Conservation (phyloP, 1,140 invertebrate species). For the Pantala flavescens region DNA sequence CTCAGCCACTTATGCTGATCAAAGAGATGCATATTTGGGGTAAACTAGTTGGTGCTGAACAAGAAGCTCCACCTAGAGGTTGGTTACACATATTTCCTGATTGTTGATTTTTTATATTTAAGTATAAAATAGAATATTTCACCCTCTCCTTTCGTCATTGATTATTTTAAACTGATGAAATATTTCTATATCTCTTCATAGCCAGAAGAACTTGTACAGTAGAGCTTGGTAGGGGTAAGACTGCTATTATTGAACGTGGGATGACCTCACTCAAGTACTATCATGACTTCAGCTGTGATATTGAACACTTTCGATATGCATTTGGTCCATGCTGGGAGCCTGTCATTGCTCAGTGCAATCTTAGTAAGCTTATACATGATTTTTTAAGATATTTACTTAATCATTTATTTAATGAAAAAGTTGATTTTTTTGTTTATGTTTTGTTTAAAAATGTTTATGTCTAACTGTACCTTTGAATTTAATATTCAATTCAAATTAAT, state of each 20-base stretch:
- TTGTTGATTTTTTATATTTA: too few species aligned
- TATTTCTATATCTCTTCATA: neutral
- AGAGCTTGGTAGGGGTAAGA: slow-evolving; percentile 36
- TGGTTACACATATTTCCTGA: neutral
- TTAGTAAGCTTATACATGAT: slow-evolving; percentile 49
- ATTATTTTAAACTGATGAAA: neutral
- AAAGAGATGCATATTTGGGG: slow-evolving; percentile 79
- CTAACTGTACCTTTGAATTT: too few species aligned
- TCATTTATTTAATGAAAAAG: too few species aligned
- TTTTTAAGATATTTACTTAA: slow-evolving; percentile 28
- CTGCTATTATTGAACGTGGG: slow-evolving; percentile 48
- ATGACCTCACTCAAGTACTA: slow-evolving; percentile 96
- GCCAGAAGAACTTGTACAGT: slow-evolving; percentile 36
- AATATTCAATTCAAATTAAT: too few species aligned
- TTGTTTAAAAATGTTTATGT: too few species aligned
- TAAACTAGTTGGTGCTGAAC: slow-evolving; percentile 79
- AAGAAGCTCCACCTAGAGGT: slow-evolving; percentile 67
- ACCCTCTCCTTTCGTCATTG: neutral
- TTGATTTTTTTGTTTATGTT: too few species aligned
- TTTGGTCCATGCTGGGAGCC: slow-evolving; percentile 99
- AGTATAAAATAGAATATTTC: too few species aligned
- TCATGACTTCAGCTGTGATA: slow-evolving; percentile 93
- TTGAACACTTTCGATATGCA: slow-evolving; percentile 76
- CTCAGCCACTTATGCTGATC: slow-evolving; percentile 79
- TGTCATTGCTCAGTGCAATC: slow-evolving; percentile 87